phyloP scores from a whole-genome alignment of 2,888 invertebrate genomes.

The Agelastica alni region DNA sequence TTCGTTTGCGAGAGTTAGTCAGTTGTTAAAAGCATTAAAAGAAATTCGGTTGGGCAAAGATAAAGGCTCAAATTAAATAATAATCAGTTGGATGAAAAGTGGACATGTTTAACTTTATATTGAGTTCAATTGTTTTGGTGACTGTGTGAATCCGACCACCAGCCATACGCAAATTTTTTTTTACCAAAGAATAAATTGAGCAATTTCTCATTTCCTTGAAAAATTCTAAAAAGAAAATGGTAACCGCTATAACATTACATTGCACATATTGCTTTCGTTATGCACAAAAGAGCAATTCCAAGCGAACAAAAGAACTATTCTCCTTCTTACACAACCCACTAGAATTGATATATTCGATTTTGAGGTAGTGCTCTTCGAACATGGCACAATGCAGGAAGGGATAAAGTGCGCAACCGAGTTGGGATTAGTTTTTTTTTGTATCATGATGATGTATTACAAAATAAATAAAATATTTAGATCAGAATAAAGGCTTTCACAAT shows the following conservation, averaged over 20 bases:
- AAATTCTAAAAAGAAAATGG: not conserved
- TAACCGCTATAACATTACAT: slow-evolving; percentile 1
- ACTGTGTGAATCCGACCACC: not conserved
- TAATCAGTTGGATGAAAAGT: no score
- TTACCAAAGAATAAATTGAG: not conserved
- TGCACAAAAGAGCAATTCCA: slow-evolving; percentile 8
- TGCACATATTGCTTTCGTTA: slow-evolving; percentile 5
- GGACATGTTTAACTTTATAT: no score
- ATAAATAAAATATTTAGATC: no score
- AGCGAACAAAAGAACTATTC: slow-evolving; percentile 8
- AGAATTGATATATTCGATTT: slow-evolving; percentile 14
- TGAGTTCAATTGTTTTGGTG: no score
- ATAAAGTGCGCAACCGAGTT: not conserved
- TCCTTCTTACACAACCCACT: not conserved
- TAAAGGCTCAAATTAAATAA: no score
- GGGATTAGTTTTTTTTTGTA: not conserved
- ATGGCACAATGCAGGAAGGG: slow-evolving; percentile 6
- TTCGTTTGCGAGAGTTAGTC: no score
- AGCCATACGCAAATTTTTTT: not conserved
- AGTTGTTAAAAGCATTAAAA: no score
- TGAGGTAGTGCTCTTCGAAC: slow-evolving; percentile 2
- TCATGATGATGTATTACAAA: no score
- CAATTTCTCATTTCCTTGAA: not conserved
- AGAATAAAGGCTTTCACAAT: no score
- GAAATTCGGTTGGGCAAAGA: no score